These are phyloP conservation scores for Chironex yamaguchii DNA, from an alignment of 30 jellyfish, hydroid and myxozoan species.

Conservation along the genomic window DNA sequence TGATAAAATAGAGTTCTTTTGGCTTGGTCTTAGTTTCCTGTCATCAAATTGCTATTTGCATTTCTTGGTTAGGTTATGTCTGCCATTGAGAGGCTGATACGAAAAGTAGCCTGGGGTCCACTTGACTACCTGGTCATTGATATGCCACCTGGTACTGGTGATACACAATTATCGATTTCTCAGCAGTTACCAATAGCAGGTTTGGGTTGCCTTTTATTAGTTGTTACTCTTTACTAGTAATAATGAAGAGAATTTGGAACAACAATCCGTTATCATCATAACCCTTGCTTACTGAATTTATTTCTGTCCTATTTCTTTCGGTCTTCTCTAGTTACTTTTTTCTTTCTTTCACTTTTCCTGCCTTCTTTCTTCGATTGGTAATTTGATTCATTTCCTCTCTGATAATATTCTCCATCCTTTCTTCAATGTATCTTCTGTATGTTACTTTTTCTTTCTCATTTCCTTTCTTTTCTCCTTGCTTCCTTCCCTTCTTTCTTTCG, in stretches of 20 bases:
- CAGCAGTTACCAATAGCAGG: conserved; percentile 94
- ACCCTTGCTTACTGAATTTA: not conserved
- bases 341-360: not conserved
- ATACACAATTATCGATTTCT: conserved; percentile 93
- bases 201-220: not conserved
- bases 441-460: no score
- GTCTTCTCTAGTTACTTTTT: not conserved
- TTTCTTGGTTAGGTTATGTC: conserved; percentile 87
- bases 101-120: conserved; percentile 97
- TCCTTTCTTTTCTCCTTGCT: no score
- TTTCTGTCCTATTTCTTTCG: not conserved
- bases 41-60: not conserved
- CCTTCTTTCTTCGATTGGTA: no score
- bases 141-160: conserved; percentile 99
- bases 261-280: not conserved
- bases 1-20: no score
- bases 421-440: no score
- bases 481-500: no score
- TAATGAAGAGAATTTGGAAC: not conserved
- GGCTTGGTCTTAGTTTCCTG: no score
- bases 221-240: not conserved
- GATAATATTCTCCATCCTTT: no score
- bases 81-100: conserved; percentile 82
- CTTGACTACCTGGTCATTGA: conserved; percentile 90
- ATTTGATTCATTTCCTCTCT: no score